These are phyloP conservation scores for Pollenia griseotomentosa DNA, from an alignment of 2,888 invertebrate species.

Conservation along the genomic window DNA sequence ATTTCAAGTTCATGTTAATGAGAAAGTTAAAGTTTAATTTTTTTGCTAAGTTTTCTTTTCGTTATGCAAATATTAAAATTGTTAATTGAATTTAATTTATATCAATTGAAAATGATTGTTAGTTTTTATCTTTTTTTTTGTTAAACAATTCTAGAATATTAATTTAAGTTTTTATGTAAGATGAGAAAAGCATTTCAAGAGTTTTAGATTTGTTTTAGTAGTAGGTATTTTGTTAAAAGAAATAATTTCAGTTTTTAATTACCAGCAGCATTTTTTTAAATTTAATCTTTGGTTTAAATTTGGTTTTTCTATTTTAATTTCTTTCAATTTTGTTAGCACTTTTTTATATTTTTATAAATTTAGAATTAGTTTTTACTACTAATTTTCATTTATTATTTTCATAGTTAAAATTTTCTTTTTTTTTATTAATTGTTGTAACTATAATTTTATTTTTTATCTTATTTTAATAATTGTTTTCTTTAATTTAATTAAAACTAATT, in stretches of 20 bases:
- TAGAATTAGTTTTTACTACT: background rate
- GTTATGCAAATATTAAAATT: slow-evolving; percentile 35
- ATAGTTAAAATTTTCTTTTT: background rate
- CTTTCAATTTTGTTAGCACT: background rate
- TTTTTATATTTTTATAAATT: background rate
- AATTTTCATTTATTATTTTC: background rate
- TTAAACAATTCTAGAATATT: background rate
- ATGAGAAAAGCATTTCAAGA: background rate
- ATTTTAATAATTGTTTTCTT: slow-evolving; percentile 67
- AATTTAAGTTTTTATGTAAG: background rate
- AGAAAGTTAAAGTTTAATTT: background rate
- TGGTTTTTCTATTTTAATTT: slow-evolving; percentile 37
- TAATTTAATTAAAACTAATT: slow-evolving; percentile 29
- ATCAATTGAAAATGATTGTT: slow-evolving; percentile 59
- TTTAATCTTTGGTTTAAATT: slow-evolving; percentile 45
- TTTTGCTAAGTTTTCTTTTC: slow-evolving; percentile 20
- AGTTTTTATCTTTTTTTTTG: slow-evolving; percentile 11
- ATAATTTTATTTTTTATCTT: slow-evolving; percentile 64
- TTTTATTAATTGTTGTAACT: background rate
- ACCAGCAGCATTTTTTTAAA: slow-evolving; percentile 64
- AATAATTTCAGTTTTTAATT: slow-evolving; percentile 42
- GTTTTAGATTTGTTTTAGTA: slow-evolving; percentile 16
- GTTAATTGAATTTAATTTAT: slow-evolving; percentile 69
- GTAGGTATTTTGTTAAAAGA: slow-evolving; percentile 15
- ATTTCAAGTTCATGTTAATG: slow-evolving; percentile 40